These are phyloP conservation scores for Venusia cambrica DNA, from an alignment of 2,888 invertebrate genomes.

Conservation along the genomic window DNA sequence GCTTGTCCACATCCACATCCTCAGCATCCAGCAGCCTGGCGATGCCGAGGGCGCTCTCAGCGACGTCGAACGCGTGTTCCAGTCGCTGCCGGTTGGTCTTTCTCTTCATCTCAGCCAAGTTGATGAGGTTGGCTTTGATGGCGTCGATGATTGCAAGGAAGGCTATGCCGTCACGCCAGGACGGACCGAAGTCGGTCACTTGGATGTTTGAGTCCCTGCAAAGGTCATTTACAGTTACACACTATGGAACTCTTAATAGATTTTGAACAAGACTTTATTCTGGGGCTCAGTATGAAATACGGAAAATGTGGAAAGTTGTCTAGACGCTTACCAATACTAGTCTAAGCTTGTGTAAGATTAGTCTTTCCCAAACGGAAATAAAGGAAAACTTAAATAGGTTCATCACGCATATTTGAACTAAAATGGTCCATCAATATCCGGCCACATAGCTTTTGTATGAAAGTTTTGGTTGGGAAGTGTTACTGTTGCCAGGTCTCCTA, in stretches of 20 bases:
- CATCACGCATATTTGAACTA: no score
- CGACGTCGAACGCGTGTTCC: constrained; percentile 96
- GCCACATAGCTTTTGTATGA: no score
- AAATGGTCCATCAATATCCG: no score
- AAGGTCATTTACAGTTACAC: constrained; percentile 1
- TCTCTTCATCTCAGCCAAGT: constrained; percentile 89
- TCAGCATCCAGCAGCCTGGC: constrained; percentile 95
- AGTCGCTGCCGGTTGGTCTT: constrained; percentile 90
- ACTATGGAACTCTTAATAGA: background rate
- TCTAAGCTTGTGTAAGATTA: no score
- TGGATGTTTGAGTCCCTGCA: constrained; percentile 91
- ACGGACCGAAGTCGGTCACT: constrained; percentile 95
- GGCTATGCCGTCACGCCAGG: constrained; percentile 97
- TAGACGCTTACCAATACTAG: no score
- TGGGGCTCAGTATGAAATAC: no score
- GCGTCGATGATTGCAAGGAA: constrained; percentile 97
- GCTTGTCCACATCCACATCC: constrained; percentile 96
- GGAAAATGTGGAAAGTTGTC: no score
- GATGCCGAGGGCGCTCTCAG: constrained; percentile 95
- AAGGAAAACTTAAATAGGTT: no score
- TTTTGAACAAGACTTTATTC: no score
- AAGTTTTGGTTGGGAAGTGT: no score
- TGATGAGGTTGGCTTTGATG: constrained; percentile 95
- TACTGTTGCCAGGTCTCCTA: no score
- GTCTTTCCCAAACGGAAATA: no score